phyloP scores from a whole-genome alignment of 2,797 vertebrate genomes.

The Pitangus sulphuratus region DNA sequence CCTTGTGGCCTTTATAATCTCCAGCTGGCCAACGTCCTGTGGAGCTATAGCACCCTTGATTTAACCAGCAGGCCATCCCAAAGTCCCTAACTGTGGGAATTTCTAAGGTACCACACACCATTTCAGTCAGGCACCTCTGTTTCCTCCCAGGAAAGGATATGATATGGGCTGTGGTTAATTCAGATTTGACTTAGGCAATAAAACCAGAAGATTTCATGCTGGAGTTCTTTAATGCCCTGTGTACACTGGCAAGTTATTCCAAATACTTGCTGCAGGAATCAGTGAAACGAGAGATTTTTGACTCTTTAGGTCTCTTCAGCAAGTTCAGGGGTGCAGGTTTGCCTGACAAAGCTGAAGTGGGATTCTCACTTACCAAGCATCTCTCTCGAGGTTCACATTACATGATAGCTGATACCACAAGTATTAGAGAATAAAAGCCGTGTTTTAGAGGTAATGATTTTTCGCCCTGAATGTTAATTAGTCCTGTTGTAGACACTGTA shows the following conservation, averaged over 20 bases:
- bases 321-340: background rate
- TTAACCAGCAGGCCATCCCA: background rate
- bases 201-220: background rate
- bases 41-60: background rate
- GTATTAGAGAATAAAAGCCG: slow-evolving; percentile 3
- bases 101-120: background rate
- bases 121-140: background rate
- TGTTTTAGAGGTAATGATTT: background rate
- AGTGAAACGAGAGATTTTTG: background rate
- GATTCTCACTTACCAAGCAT: background rate
- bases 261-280: background rate
- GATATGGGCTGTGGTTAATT: background rate
- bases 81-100: background rate
- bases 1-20: background rate
- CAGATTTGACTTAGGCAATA: background rate
- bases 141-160: background rate
- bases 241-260: background rate
- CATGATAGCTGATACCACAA: background rate
- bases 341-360: background rate
- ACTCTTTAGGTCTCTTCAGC: background rate
- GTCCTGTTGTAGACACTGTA: background rate
- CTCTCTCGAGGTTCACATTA: background rate
- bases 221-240: background rate
- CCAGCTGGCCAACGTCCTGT: background rate
- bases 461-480: background rate